A percentile compares a stretch with the other conserved stretches of the same genome.
Evolutionary conservation across 2,888 invertebrate genomes (phyloP).

Genomic region (Aelia acuminata): DNA sequence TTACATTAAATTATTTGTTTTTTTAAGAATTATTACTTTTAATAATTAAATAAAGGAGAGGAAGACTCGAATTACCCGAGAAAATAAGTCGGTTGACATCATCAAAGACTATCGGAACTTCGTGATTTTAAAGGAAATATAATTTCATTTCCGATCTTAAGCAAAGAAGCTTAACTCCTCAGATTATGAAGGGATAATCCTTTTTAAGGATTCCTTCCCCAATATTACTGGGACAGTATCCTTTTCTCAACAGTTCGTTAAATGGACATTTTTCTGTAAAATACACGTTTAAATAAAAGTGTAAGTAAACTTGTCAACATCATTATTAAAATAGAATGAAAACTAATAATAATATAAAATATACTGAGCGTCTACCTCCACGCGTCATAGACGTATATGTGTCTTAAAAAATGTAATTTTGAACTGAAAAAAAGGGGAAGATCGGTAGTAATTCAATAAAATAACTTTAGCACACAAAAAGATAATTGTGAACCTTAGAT

Average conservation of each 20-base stretch:
- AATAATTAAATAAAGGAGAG: not conserved
- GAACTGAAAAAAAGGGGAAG: no score
- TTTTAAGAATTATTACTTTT: not conserved
- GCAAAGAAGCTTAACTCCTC: slow-evolving; percentile 5
- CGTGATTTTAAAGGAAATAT: slow-evolving; percentile 12
- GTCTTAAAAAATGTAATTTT: no score
- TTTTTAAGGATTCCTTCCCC: not conserved
- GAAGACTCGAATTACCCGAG: not conserved
- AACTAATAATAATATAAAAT: no score
- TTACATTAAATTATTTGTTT: not conserved
- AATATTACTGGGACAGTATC: not conserved
- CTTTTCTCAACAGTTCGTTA: not conserved
- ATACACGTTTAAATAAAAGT: no score
- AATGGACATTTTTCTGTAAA: not conserved
- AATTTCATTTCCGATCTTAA: slow-evolving; percentile 36
- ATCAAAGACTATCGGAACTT: not conserved
- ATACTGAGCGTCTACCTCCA: no score
- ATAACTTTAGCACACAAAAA: no score
- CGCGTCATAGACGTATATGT: no score
- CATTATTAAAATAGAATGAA: no score
- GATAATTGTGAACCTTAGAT: no score
- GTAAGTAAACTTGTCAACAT: no score
- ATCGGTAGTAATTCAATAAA: no score
- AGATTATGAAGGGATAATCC: not conserved
- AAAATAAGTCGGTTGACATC: slow-evolving; percentile 8